Conservation (phyloP, 2,113 vertebrate species). For the Natator depressus region DNA sequence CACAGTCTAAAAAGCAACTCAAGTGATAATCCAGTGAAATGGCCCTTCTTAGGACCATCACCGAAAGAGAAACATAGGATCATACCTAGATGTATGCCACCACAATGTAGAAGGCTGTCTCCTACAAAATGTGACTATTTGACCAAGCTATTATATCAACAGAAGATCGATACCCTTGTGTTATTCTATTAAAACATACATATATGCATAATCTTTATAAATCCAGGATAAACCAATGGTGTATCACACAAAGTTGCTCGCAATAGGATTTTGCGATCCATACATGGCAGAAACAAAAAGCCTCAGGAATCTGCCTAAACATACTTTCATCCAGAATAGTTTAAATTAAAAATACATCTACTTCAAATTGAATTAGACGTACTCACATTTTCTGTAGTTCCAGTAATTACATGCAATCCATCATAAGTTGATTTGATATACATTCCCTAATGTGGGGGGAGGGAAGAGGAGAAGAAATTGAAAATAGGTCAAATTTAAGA, state of each 20-base stretch:
- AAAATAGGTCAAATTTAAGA: background rate
- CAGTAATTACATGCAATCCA: slow-evolving; percentile 95
- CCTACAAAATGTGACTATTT: background rate
- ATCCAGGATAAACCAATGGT: background rate
- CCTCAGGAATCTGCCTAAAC: background rate
- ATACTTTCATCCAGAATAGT: background rate
- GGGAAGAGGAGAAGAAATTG: slow-evolving; percentile 48
- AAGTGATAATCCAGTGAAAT: background rate
- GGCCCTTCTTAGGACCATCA: background rate
- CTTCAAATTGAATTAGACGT: background rate
- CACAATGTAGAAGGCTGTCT: background rate
- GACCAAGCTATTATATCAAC: background rate
- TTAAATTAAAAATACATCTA: background rate
- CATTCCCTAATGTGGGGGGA: slow-evolving; percentile 86
- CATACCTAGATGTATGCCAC: background rate
- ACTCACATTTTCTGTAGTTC: slow-evolving; percentile 97
- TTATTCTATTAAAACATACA: background rate
- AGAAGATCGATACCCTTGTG: background rate
- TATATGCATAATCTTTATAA: slow-evolving; percentile 28
- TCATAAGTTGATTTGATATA: slow-evolving; percentile 99
- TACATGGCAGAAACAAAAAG: background rate
- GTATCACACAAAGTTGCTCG: background rate
- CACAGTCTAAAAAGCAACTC: background rate
- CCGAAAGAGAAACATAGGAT: background rate
- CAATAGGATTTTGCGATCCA: background rate